Conservation (phyloP, 2,113 vertebrate genomes). For the Petromus typicus region DNA sequence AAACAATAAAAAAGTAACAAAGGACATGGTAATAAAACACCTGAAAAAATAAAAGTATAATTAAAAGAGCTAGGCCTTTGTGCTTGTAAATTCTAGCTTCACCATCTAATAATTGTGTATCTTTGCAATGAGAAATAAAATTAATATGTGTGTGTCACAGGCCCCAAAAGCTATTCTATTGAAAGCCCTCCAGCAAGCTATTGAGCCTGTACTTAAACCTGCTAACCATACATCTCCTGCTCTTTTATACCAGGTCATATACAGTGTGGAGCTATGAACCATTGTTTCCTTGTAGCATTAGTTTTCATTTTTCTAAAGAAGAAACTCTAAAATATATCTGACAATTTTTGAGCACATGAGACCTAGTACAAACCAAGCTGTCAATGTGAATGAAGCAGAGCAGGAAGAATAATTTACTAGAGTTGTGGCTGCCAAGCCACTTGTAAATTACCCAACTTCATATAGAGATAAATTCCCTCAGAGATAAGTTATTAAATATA, state of each 20-base stretch:
- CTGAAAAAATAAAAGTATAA: neutral
- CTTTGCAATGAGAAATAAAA: neutral
- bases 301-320: constrained; percentile 11
- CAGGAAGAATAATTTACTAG: neutral
- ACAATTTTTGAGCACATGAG: constrained; percentile 14
- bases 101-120: neutral
- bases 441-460: constrained; percentile 31
- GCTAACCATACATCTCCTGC: neutral
- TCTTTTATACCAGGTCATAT: neutral
- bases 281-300: neutral
- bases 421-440: neutral
- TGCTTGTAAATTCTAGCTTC: neutral
- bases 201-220: neutral
- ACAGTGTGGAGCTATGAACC: neutral
- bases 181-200: neutral
- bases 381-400: constrained; percentile 9
- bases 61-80: neutral
- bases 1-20: neutral
- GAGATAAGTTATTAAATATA: constrained; percentile 62
- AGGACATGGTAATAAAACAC: neutral
- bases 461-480: constrained; percentile 68
- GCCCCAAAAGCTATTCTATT: neutral
- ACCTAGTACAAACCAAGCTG: constrained; percentile 1
- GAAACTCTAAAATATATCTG: constrained; percentile 31
- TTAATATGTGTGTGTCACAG: neutral